Evolutionary conservation across 2,888 invertebrate species (phyloP), one percentile per base, ranked within the genome.

Genomic region (Erebia palarica): DNA sequence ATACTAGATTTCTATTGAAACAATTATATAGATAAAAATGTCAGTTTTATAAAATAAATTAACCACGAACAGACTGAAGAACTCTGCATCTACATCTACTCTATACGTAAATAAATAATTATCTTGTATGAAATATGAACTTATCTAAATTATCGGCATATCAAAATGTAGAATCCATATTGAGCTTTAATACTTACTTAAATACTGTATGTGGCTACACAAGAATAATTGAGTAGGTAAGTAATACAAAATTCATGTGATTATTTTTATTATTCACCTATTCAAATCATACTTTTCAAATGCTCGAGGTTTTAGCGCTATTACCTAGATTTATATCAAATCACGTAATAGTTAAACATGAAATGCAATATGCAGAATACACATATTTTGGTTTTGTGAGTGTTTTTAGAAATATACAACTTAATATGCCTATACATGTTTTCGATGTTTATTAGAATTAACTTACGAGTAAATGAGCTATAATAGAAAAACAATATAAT

Each of bases 1-100:
- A 84, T 86, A 85, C 85, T 83, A 84, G 76, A 84, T 80, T 82
- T 82, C 70, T 70, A 70, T 85, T 82, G 78, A 82, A 82, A 78
- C 71, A 64, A 55, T 13, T 67, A 63, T 67, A 74, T 66, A 61
- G 18, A 36, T 72, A 72, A 64, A 65, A 64, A 73, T 70, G 74
- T 74, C 67, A 71, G 77, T 72, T 71, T 75, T 65, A 65, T 69
- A 73, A 53, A 65, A 27, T 71, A 65, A 61, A 74, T 60, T 65
- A 58, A 57, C 70, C 55, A 69, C 59, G 75, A 82, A 81, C 82
- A 84, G 88, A 88, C 86, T 86, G 86, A 86, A 77, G 76, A 81
- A 80, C 69, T 79, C 82, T 84, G 84, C 79, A 83, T 83, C 80
- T 80, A 77, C 79, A 77, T 81, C 36, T 55, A 55, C 18, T 71